A percentile compares a stretch with the other conserved stretches of the same genome.
phyloP scores from a whole-genome alignment of 2,888 invertebrate species.

The Drosophila neotestacea region DNA sequence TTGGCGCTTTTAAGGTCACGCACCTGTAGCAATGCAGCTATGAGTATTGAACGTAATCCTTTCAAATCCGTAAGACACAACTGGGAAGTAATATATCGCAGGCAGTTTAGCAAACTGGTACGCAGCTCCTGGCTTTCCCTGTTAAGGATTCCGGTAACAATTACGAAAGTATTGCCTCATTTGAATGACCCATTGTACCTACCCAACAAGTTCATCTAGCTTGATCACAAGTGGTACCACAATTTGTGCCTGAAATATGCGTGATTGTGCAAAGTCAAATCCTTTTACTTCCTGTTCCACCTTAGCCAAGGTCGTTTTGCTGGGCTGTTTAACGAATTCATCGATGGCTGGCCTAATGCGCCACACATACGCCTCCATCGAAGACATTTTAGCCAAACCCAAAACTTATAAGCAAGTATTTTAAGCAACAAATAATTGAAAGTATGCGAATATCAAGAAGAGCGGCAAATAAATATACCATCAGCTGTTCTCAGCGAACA shows the following conservation, averaged over 20 bases:
- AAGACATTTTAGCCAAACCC: slow-evolving; percentile 58
- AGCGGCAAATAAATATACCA: slow-evolving; percentile 19
- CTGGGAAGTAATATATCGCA: slow-evolving; percentile 77
- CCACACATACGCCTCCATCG: slow-evolving; percentile 78
- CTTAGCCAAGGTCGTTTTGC: slow-evolving; percentile 62
- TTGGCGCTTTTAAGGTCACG: slow-evolving; percentile 70
- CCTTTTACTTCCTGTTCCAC: slow-evolving; percentile 74
- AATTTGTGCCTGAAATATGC: slow-evolving; percentile 81
- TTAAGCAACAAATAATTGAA: slow-evolving; percentile 11
- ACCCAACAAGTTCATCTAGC: slow-evolving; percentile 82
- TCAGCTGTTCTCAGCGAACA: slow-evolving; percentile 43
- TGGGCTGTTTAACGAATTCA: slow-evolving; percentile 75
- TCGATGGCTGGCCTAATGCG: slow-evolving; percentile 82
- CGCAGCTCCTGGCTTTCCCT: slow-evolving; percentile 82
- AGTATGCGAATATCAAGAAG: neutral
- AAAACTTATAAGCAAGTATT: neutral
- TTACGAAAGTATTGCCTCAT: neutral
- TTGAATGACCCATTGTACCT: slow-evolving; percentile 12
- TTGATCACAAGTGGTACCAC: slow-evolving; percentile 82
- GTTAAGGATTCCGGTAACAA: neutral
- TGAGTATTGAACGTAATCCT: slow-evolving; percentile 80
- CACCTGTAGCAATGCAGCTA: slow-evolving; percentile 81
- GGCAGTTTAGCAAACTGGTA: slow-evolving; percentile 75
- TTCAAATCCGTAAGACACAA: slow-evolving; percentile 78
- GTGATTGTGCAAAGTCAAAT: slow-evolving; percentile 77